Evolutionary conservation across 2,888 invertebrate species (phyloP).

Genomic region (Caradrina clavipalpis): DNA sequence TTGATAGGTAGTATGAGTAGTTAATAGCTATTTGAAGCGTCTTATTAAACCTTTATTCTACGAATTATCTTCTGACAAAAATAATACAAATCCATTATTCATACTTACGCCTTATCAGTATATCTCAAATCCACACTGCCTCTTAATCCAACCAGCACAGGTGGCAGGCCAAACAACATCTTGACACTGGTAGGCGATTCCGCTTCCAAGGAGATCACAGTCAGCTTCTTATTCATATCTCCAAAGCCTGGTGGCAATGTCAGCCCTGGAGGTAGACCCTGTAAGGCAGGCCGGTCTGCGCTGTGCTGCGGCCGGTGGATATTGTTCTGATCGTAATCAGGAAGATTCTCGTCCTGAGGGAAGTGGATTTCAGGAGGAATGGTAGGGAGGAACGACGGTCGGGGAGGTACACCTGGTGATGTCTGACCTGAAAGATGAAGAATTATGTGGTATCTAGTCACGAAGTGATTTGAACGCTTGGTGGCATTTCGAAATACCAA

Average conservation of each 20-base stretch:
- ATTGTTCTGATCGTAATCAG: constrained; percentile 81
- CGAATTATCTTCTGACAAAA: not conserved
- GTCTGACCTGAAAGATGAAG: constrained; percentile 74
- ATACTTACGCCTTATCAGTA: constrained; percentile 94
- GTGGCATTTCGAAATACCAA: not conserved
- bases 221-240: constrained; percentile 86
- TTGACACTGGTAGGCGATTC: constrained; percentile 95
- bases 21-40: too few species aligned
- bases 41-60: too few species aligned
- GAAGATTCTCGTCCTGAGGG: constrained; percentile 78
- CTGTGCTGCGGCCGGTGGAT: constrained; percentile 77
- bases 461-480: not conserved
- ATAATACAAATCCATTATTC: not conserved
- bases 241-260: constrained; percentile 74
- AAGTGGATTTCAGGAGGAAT: constrained; percentile 83
- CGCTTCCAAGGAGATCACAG: constrained; percentile 92
- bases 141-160: constrained; percentile 95
- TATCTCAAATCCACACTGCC: constrained; percentile 97
- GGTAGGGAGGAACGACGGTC: constrained; percentile 84
- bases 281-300: constrained; percentile 67
- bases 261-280: constrained; percentile 76
- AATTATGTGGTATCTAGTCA: not conserved
- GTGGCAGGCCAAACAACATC: constrained; percentile 95
- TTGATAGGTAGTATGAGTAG: too few species aligned
- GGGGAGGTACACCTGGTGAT: constrained; percentile 64